These are phyloP conservation scores for Hippocampus barbouri DNA, from an alignment of 2,113 vertebrate species.

Conservation along the genomic window DNA sequence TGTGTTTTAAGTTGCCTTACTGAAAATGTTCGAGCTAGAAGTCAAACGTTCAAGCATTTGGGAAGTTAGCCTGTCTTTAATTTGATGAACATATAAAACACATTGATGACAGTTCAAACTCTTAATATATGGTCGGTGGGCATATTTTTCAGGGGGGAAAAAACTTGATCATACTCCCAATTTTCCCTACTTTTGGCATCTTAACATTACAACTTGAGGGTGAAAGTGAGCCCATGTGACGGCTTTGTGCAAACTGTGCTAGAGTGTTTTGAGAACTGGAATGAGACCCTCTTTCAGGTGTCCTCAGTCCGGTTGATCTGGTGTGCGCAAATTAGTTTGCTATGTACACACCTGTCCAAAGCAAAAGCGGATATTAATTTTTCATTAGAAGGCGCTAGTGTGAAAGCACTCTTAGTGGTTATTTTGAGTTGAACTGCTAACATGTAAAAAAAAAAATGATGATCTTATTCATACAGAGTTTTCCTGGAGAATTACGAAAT, in stretches of 20 bases:
- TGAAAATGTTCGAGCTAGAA: no score
- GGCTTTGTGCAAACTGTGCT: background rate
- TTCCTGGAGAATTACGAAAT: constrained; percentile 11
- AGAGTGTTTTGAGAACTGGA: background rate
- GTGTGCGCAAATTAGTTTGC: background rate
- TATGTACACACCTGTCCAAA: background rate
- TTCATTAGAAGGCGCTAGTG: background rate
- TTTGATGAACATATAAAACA: no score
- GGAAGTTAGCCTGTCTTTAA: no score
- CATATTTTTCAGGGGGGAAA: no score
- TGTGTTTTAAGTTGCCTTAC: no score
- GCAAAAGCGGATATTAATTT: background rate
- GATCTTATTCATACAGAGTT: constrained; percentile 7
- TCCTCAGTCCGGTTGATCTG: background rate
- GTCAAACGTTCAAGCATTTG: no score
- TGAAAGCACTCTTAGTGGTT: background rate
- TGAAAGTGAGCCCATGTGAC: no score
- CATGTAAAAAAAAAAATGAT: constrained; percentile 1
- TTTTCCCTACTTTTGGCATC: no score
- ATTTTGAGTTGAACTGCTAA: constrained; percentile 5
- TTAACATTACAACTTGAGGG: no score
- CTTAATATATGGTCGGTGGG: no score
- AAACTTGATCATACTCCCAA: no score
- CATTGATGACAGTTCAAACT: no score
- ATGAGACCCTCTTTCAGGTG: background rate